phyloP scores from a whole-genome alignment of 2,113 vertebrate genomes.

The Lipophrys pholis region DNA sequence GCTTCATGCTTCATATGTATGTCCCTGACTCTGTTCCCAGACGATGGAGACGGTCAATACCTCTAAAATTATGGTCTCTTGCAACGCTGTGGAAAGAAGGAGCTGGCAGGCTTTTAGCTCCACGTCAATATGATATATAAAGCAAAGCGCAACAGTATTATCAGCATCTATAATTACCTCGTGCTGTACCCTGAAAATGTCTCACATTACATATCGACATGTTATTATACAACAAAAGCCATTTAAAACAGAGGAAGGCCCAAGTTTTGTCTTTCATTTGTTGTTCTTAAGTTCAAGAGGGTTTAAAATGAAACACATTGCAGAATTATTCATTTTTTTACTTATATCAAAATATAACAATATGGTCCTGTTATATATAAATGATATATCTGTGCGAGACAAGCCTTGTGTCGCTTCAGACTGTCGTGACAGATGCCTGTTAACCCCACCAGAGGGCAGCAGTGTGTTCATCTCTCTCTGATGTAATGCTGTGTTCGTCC shows the following conservation, averaged over 20 bases:
- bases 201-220: conserved; percentile 20
- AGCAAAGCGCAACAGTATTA: conserved; percentile 62
- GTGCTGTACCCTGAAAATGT: conserved; percentile 43
- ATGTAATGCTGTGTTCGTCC: conserved; percentile 78
- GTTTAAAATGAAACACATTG: conserved; percentile 18
- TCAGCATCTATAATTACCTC: conserved; percentile 69
- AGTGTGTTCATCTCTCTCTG: conserved; percentile 27
- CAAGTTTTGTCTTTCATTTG: conserved; percentile 44
- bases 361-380: conserved; percentile 6
- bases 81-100: conserved; percentile 60
- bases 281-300: conserved; percentile 36
- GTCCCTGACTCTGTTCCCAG: conserved; percentile 64
- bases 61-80: conserved; percentile 71
- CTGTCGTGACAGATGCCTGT: conserved; percentile 24
- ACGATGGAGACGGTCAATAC: conserved; percentile 72
- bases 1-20: conserved; percentile 36
- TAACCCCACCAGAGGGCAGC: conserved; percentile 70
- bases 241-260: conserved; percentile 23
- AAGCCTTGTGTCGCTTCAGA: conserved; percentile 41
- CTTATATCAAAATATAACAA: too few species aligned
- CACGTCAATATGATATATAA: conserved; percentile 71
- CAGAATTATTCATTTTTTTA: conserved; percentile 1
- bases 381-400: conserved; percentile 19
- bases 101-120: conserved; percentile 71
- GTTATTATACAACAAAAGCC: conserved; percentile 20